Evolutionary conservation across 2,113 vertebrate genomes (phyloP).

Genomic region (Plectropomus leopardus): DNA sequence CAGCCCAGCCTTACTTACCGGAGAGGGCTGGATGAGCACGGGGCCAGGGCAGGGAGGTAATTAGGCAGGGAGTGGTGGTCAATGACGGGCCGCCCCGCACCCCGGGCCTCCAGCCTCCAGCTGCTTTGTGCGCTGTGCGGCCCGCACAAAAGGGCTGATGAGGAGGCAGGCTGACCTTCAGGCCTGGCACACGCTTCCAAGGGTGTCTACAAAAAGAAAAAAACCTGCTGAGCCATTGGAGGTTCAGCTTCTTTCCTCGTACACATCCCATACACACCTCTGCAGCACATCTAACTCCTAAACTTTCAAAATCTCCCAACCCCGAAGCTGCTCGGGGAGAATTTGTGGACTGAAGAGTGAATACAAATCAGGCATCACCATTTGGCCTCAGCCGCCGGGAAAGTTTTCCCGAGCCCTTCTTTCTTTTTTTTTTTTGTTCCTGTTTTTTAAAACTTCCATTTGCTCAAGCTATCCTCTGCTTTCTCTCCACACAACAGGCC

Average conservation of each 20-base stretch:
- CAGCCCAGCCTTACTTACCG: conserved; percentile 83
- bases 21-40: conserved; percentile 76
- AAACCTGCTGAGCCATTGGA: conserved; percentile 75
- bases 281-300: conserved; percentile 65
- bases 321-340: conserved; percentile 62
- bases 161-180: conserved; percentile 83
- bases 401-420: conserved; percentile 50
- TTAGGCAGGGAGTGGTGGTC: conserved; percentile 84
- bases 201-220: conserved; percentile 66
- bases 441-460: conserved; percentile 55
- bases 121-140: conserved; percentile 67
- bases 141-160: conserved; percentile 78
- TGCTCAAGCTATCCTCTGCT: conserved; percentile 32
- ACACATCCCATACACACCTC: conserved; percentile 48
- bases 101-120: conserved; percentile 69
- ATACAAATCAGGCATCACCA: conserved; percentile 71
- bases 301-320: conserved; percentile 71
- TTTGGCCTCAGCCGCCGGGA: conserved; percentile 51
- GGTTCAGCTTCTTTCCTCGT: conserved; percentile 54
- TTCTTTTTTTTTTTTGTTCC: conserved; percentile 44
- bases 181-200: conserved; percentile 78
- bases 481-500: conserved; percentile 49
- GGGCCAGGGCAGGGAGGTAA: conserved; percentile 81
- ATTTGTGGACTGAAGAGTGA: conserved; percentile 59
- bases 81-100: conserved; percentile 78